Conservation (phyloP, 2,113 vertebrate species). For the Indicator maculatus region DNA sequence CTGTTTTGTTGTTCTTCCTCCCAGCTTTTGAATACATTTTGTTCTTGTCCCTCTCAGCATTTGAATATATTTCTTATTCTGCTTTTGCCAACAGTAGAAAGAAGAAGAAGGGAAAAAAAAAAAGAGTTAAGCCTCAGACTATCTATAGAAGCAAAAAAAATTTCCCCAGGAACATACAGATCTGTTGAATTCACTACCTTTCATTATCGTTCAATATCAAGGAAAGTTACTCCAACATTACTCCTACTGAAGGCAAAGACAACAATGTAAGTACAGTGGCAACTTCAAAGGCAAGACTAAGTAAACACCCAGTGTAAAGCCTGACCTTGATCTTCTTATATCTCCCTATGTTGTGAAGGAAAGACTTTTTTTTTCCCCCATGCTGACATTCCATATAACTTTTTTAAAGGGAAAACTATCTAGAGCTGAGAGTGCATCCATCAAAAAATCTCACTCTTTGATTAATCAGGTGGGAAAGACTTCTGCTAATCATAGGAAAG, state of each 20-base stretch:
- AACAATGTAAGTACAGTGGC: not conserved
- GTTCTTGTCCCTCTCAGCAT: not conserved
- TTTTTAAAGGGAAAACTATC: not conserved
- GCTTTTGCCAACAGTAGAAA: not conserved
- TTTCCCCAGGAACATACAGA: not conserved
- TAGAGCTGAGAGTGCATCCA: not conserved
- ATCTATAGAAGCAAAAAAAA: not conserved
- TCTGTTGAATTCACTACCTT: not conserved
- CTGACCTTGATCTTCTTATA: not conserved
- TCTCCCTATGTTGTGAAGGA: not conserved
- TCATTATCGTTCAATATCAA: not conserved
- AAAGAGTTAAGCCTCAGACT: not conserved
- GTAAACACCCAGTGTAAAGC: not conserved
- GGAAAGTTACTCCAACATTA: not conserved
- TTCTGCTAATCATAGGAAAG: not conserved
- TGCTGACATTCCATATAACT: too few relatives aligned
- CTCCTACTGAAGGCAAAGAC: not conserved
- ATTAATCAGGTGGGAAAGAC: not conserved
- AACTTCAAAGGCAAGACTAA: not conserved
- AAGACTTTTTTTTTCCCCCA: not conserved
- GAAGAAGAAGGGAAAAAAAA: too few relatives aligned
- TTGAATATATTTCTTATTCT: not conserved
- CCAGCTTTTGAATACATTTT: not conserved
- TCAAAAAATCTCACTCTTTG: not conserved
- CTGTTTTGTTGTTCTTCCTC: not conserved